phyloP scores from a whole-genome alignment of 2,113 vertebrate species.

The Bubo blakistoni region DNA sequence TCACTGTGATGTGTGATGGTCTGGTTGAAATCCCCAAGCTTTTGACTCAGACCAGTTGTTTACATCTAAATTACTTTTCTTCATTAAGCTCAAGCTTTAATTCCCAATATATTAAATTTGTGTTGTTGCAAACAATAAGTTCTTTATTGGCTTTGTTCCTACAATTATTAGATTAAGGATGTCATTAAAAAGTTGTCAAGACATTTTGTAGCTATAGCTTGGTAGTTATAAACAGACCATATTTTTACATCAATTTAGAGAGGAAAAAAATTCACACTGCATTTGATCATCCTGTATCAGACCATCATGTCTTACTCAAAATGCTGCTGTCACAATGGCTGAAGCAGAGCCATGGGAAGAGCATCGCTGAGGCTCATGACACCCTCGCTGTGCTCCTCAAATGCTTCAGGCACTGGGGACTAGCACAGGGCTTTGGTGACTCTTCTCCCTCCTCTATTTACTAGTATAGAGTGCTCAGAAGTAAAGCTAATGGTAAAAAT shows the following conservation, averaged over 20 bases:
- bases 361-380: too few relatives aligned
- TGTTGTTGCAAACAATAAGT: slow-evolving; percentile 42
- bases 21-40: not conserved
- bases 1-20: not conserved
- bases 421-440: not conserved
- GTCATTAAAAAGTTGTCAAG: slow-evolving; percentile 41
- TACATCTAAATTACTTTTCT: slow-evolving; percentile 50
- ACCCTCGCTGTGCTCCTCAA: not conserved
- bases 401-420: too few relatives aligned
- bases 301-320: not conserved
- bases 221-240: not conserved
- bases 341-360: not conserved
- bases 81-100: slow-evolving; percentile 59
- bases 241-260: slow-evolving; percentile 19
- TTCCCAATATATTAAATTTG: slow-evolving; percentile 54
- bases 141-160: slow-evolving; percentile 46
- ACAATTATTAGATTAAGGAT: slow-evolving; percentile 64
- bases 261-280: not conserved
- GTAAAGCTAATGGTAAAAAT: fast-evolving
- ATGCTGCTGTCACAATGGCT: fast-evolving
- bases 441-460: not conserved
- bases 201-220: not conserved
- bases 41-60: slow-evolving; percentile 34
- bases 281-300: not conserved
- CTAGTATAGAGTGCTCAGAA: fast-evolving